A percentile compares a stretch with the other conserved stretches of the same genome.
phyloP scores from a whole-genome alignment of 2,113 vertebrate genomes.

The Myiozetetes cayanensis region DNA sequence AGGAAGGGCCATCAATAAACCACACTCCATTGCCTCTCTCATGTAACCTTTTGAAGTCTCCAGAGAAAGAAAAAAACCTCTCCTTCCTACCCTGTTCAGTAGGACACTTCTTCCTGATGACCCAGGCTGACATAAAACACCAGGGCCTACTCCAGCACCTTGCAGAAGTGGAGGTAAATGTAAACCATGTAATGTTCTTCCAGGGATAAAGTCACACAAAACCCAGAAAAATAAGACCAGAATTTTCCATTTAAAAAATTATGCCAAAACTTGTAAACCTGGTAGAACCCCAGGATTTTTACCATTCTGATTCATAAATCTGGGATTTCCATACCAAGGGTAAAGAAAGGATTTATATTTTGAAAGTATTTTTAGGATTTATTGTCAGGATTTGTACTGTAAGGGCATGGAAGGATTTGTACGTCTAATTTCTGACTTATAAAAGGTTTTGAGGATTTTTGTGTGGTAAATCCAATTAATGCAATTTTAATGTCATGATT shows the following conservation, averaged over 20 bases:
- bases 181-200: not conserved
- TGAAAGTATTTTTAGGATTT: conserved; percentile 50
- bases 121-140: not conserved
- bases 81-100: not conserved
- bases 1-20: not conserved
- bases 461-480: conserved; percentile 23
- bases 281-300: conserved; percentile 36
- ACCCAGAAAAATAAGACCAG: not conserved
- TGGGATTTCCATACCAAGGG: not conserved
- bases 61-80: not conserved
- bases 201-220: not conserved
- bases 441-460: conserved; percentile 28
- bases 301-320: conserved; percentile 42
- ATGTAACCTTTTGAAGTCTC: not conserved
- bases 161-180: not conserved
- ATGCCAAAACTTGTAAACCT: conserved; percentile 10
- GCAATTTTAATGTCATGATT: not conserved
- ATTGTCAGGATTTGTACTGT: conserved; percentile 30
- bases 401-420: conserved; percentile 38
- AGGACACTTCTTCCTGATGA: not conserved
- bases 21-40: not conserved
- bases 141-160: not conserved
- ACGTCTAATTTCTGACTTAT: conserved; percentile 39
- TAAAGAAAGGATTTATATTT: conserved; percentile 57
- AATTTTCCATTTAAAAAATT: conserved; percentile 8